A percentile compares a stretch with the other conserved stretches of the same genome.
These are phyloP conservation scores for Ditylenchus weischeri DNA, from an alignment of 2,888 invertebrate species.

Conservation along the genomic window DNA sequence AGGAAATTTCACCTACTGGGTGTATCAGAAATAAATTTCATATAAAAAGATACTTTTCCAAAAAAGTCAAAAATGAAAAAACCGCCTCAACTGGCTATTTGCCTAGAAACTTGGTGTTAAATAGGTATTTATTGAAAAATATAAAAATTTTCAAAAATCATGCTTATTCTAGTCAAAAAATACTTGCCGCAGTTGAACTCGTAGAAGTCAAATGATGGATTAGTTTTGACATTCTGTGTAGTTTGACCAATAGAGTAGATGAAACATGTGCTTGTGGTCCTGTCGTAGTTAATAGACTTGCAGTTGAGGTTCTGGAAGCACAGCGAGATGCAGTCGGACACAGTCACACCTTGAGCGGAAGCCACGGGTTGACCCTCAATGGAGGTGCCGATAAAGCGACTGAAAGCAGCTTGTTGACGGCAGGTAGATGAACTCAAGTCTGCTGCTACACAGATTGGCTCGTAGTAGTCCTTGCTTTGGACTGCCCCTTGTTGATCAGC, in stretches of 20 bases:
- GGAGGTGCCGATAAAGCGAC: conserved; percentile 56
- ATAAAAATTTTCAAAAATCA: too few relatives aligned
- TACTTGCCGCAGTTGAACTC: conserved; percentile 58
- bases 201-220: conserved; percentile 58
- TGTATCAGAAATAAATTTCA: too few relatives aligned
- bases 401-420: conserved; percentile 59
- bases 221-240: conserved; percentile 54
- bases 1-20: too few relatives aligned
- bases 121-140: too few relatives aligned
- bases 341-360: conserved; percentile 58
- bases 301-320: conserved; percentile 60
- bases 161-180: background rate
- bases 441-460: conserved; percentile 59
- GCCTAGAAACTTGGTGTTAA: too few relatives aligned
- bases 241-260: conserved; percentile 55
- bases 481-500: conserved; percentile 58
- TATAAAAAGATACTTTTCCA: too few relatives aligned
- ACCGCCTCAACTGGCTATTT: too few relatives aligned
- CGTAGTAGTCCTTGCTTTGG: conserved; percentile 58
- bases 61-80: too few relatives aligned
- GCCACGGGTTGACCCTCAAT: conserved; percentile 58
- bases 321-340: conserved; percentile 57
- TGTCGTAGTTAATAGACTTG: conserved; percentile 59
- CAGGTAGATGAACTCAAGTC: conserved; percentile 58
- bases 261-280: conserved; percentile 56